Evolutionary conservation across 2,888 invertebrate genomes (phyloP).

Genomic region (Drosophila mercatorum): DNA sequence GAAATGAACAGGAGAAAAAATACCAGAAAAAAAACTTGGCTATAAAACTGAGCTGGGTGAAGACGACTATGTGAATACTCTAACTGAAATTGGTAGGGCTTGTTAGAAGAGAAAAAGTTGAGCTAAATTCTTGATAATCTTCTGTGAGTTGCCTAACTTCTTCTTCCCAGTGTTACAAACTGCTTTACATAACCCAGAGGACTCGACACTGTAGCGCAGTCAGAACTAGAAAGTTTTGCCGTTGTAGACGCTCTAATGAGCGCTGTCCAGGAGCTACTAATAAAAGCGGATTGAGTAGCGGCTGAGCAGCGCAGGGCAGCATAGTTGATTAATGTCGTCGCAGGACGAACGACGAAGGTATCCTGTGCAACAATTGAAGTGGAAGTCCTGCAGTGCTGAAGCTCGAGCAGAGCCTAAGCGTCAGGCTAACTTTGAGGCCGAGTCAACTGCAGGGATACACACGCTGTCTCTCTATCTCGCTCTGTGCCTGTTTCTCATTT

Average conservation of each 20-base stretch:
- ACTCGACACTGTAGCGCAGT: not conserved
- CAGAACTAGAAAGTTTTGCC: slow-evolving; percentile 18
- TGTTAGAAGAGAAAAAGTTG: not conserved
- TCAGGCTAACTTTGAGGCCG: slow-evolving; percentile 14
- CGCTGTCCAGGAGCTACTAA: slow-evolving; percentile 14
- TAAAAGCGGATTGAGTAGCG: slow-evolving; percentile 7
- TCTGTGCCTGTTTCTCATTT: slow-evolving; percentile 1
- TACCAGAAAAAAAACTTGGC: not conserved
- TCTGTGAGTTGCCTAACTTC: not conserved
- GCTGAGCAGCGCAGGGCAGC: slow-evolving; percentile 10
- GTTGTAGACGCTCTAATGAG: slow-evolving; percentile 24
- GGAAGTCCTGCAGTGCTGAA: slow-evolving; percentile 28
- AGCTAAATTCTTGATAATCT: not conserved
- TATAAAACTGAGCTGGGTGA: not conserved
- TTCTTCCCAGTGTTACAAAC: not conserved
- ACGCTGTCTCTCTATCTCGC: too few relatives aligned
- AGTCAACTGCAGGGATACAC: slow-evolving; percentile 38
- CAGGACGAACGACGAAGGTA: slow-evolving; percentile 38
- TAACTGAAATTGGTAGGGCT: not conserved
- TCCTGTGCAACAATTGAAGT: slow-evolving; percentile 38
- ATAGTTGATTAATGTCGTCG: slow-evolving; percentile 72
- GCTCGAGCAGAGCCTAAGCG: not conserved
- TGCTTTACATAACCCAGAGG: not conserved
- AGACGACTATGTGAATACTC: slow-evolving; percentile 21
- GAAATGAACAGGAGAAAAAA: not conserved